Evolutionary conservation across 2,888 invertebrate genomes (phyloP).

Genomic region (Odiellus spinosus): DNA sequence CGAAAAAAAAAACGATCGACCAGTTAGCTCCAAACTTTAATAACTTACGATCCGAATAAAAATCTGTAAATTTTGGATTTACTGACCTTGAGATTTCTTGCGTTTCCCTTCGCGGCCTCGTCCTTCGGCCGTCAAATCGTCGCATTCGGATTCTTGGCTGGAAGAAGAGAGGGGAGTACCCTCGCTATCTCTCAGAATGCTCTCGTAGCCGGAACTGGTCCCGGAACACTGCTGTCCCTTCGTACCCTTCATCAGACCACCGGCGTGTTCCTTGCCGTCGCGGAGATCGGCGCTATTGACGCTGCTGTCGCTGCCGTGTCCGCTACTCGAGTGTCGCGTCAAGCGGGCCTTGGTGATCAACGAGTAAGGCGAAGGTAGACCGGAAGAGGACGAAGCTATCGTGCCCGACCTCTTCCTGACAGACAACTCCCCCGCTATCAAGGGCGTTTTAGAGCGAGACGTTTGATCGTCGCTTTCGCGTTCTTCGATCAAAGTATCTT

Average conservation of each 20-base stretch:
- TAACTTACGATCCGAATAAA: neutral
- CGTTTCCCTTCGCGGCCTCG: constrained; percentile 13
- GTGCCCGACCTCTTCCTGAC: too few relatives aligned
- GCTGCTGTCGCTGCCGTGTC: constrained; percentile 30
- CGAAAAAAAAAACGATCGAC: too few relatives aligned
- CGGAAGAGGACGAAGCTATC: too few relatives aligned
- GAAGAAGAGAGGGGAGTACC: constrained; percentile 61
- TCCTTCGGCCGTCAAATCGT: constrained; percentile 10
- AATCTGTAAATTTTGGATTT: too few relatives aligned
- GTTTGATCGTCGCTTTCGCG: too few relatives aligned
- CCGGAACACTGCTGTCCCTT: constrained; percentile 40
- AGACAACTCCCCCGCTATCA: too few relatives aligned
- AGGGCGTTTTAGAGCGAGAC: too few relatives aligned
- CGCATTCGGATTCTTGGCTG: constrained; percentile 30
- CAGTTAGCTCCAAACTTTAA: too few relatives aligned
- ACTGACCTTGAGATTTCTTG: constrained; percentile 13
- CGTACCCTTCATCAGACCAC: constrained; percentile 66
- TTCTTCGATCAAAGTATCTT: too few relatives aligned
- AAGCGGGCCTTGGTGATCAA: constrained; percentile 29
- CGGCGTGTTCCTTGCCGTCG: constrained; percentile 38
- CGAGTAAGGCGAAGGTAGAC: constrained; percentile 30
- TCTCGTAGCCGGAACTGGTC: constrained; percentile 71
- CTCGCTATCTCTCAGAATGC: constrained; percentile 66
- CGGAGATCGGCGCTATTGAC: constrained; percentile 17
- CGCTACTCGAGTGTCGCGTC: constrained; percentile 28